Conservation (phyloP, 2,797 vertebrate genomes). For the Triplophysa yarkandensis region DNA sequence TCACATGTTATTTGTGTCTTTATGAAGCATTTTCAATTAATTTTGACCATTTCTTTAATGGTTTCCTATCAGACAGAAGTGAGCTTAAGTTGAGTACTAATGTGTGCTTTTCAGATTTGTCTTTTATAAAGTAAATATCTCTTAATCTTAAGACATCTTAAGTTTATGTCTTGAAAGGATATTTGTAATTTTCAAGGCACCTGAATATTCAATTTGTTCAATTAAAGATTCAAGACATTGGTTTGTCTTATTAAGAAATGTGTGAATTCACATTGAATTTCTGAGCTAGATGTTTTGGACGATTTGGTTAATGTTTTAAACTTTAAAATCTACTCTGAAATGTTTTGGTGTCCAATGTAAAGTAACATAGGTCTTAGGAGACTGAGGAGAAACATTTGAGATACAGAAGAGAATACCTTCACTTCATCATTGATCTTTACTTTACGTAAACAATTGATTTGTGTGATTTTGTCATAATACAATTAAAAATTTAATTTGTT, state of each 20-base stretch:
- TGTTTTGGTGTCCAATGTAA: too few relatives aligned
- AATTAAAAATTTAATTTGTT: background rate
- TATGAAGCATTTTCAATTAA: background rate
- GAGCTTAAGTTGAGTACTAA: background rate
- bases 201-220: background rate
- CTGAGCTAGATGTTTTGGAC: background rate
- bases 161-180: too few relatives aligned
- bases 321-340: background rate
- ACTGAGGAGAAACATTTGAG: too few relatives aligned
- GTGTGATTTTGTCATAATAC: too few relatives aligned
- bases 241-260: background rate
- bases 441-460: background rate
- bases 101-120: background rate
- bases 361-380: too few relatives aligned
- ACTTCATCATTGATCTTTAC: too few relatives aligned
- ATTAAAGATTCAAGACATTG: background rate
- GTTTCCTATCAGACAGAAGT: background rate
- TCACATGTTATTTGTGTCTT: slow-evolving; percentile 5
- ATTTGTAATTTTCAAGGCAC: too few relatives aligned
- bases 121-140: too few relatives aligned
- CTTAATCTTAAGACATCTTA: too few relatives aligned
- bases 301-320: too few relatives aligned
- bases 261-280: background rate
- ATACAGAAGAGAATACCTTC: too few relatives aligned
- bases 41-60: background rate